Evolutionary conservation across 1,140 invertebrate genomes (phyloP).

Genomic region (Dufourea novaeangliae): DNA sequence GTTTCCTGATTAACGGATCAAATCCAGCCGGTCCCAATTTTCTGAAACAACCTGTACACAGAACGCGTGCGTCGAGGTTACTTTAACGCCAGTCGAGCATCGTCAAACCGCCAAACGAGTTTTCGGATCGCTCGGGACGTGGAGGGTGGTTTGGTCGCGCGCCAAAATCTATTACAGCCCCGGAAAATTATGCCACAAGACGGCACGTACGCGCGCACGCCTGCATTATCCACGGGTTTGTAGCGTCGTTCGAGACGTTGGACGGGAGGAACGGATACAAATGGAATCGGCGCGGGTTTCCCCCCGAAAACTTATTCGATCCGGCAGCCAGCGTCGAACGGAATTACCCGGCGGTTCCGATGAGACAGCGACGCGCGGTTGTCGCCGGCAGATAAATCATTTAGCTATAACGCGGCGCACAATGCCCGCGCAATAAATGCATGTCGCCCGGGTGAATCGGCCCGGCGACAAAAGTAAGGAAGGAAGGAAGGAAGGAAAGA

Average conservation of each 20-base stretch:
- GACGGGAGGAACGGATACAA: slow-evolving; percentile 49
- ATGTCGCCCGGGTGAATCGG: neutral
- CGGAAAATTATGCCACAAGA: slow-evolving; percentile 40
- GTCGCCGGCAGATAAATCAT: slow-evolving; percentile 71
- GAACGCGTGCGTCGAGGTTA: too few relatives aligned
- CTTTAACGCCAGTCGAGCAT: slow-evolving; percentile 11
- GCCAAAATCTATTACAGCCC: slow-evolving; percentile 35
- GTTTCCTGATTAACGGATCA: too few relatives aligned
- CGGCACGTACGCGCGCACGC: slow-evolving; percentile 19
- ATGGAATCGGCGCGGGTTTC: slow-evolving; percentile 48
- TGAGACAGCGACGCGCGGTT: slow-evolving; percentile 37
- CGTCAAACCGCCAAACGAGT: slow-evolving; percentile 13
- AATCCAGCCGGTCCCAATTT: neutral
- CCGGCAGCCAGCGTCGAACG: slow-evolving; percentile 62
- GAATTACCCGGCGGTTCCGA: slow-evolving; percentile 69
- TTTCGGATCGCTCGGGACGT: neutral
- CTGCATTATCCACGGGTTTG: slow-evolving; percentile 16
- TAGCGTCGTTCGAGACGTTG: neutral
- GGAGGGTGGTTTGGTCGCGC: slow-evolving; percentile 10
- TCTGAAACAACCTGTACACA: neutral
- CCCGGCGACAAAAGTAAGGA: slow-evolving; percentile 18
- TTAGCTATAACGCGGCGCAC: slow-evolving; percentile 56
- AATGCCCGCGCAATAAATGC: slow-evolving; percentile 48
- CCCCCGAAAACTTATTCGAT: slow-evolving; percentile 64
- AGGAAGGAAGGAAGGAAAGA: slow-evolving; percentile 21